phyloP scores from a whole-genome alignment of 2,888 invertebrate genomes.

The Synergus laeviventris region DNA sequence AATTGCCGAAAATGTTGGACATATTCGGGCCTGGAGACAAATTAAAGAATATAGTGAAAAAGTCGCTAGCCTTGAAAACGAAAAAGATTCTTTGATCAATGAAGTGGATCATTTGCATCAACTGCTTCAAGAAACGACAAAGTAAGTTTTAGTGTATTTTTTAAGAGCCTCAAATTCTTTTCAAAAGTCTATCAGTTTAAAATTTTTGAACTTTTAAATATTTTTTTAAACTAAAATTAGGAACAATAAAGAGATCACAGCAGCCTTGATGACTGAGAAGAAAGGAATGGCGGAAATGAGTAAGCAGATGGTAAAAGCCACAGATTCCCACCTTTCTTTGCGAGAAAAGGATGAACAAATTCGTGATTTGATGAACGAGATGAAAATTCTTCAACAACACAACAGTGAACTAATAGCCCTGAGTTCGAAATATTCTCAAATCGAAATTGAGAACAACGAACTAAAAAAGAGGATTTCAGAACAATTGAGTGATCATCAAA shows the following conservation, averaged over 20 bases:
- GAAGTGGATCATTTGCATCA: constrained; percentile 65
- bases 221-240: constrained; percentile 53
- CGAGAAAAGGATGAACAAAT: constrained; percentile 70
- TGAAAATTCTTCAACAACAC: constrained; percentile 69
- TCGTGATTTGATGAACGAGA: constrained; percentile 64
- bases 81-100: constrained; percentile 62
- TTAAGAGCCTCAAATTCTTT: background rate
- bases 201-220: background rate
- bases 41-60: constrained; percentile 70
- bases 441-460: constrained; percentile 69
- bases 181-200: too few relatives aligned
- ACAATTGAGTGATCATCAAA: constrained; percentile 62
- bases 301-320: constrained; percentile 59
- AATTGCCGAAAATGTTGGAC: constrained; percentile 71
- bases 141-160: constrained; percentile 55
- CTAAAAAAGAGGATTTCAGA: constrained; percentile 66
- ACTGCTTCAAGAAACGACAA: constrained; percentile 64
- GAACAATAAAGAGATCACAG: constrained; percentile 60
- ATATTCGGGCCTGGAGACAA: constrained; percentile 70
- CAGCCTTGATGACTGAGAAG: constrained; percentile 62
- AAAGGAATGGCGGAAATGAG: constrained; percentile 64
- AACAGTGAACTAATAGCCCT: constrained; percentile 67
- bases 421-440: constrained; percentile 64
- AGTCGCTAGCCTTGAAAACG: constrained; percentile 58
- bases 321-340: constrained; percentile 59